phyloP scores from a whole-genome alignment of 2,888 invertebrate genomes.

The Lutraria lutraria region DNA sequence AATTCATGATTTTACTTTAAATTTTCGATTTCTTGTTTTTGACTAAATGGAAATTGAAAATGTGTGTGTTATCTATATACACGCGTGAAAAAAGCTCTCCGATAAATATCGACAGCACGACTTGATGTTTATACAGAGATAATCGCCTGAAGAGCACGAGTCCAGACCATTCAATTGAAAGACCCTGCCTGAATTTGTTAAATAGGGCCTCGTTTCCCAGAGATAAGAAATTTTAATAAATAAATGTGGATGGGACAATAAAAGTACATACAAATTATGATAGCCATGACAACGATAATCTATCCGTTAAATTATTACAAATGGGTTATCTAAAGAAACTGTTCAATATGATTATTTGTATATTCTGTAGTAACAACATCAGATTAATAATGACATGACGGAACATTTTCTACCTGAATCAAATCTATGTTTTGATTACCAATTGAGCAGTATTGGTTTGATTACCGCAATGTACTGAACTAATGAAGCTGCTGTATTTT shows the following conservation, averaged over 20 bases:
- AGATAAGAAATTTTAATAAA: neutral
- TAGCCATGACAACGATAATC: neutral
- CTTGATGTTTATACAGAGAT: too few relatives aligned
- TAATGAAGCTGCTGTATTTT: neutral
- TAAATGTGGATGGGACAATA: neutral
- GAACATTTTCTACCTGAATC: neutral
- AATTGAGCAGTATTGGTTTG: neutral
- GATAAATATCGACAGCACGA: too few relatives aligned
- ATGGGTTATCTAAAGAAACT: neutral
- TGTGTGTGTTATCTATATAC: too few relatives aligned
- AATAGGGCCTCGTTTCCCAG: neutral
- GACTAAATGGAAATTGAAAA: too few relatives aligned
- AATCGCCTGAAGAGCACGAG: too few relatives aligned
- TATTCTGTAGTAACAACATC: too few relatives aligned
- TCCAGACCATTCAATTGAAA: neutral
- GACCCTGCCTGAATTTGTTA: neutral
- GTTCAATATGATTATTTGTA: neutral
- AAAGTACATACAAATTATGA: neutral
- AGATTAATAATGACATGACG: neutral
- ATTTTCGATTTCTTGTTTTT: too few relatives aligned
- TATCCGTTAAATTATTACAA: slow-evolving; percentile 18
- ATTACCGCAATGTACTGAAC: neutral
- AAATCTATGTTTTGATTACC: neutral
- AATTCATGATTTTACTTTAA: too few relatives aligned
- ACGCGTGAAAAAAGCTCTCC: too few relatives aligned